Conservation (phyloP, 2,888 invertebrate genomes). For the Antheraea yamamai region DNA sequence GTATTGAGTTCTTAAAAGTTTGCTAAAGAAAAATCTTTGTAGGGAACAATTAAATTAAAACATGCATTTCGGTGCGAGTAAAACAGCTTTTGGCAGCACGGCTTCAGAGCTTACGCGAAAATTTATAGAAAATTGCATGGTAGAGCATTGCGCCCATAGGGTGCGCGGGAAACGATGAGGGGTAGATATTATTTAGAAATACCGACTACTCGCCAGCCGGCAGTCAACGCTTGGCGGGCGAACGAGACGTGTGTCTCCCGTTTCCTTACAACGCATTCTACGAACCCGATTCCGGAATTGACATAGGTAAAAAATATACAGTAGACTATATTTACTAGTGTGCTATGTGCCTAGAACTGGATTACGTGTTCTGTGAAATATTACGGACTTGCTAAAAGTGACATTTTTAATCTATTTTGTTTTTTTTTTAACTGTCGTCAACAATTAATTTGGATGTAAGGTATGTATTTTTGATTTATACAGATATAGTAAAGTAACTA, state of each 20-base stretch:
- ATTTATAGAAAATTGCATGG: slow-evolving; percentile 81
- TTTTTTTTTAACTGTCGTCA: slow-evolving; percentile 48
- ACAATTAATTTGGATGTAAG: slow-evolving; percentile 54
- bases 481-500: neutral
- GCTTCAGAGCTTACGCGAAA: slow-evolving; percentile 78
- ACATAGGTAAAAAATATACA: slow-evolving; percentile 65
- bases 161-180: slow-evolving; percentile 69
- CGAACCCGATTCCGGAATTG: slow-evolving; percentile 65
- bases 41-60: slow-evolving; percentile 72
- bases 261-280: slow-evolving; percentile 44
- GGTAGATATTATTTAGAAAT: slow-evolving; percentile 77
- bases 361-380: slow-evolving; percentile 59
- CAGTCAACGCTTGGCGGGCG: slow-evolving; percentile 70
- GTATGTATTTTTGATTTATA: slow-evolving; percentile 44
- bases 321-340: slow-evolving; percentile 45
- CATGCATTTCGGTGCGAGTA: slow-evolving; percentile 56
- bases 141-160: slow-evolving; percentile 68
- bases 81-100: slow-evolving; percentile 79
- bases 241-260: slow-evolving; percentile 56
- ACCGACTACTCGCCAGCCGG: slow-evolving; percentile 53
- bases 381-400: slow-evolving; percentile 54
- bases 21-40: neutral
- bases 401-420: slow-evolving; percentile 36
- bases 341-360: slow-evolving; percentile 68
- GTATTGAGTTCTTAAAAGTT: neutral